phyloP scores from a whole-genome alignment of 2,113 vertebrate genomes.

The Stegostoma tigrinum region DNA sequence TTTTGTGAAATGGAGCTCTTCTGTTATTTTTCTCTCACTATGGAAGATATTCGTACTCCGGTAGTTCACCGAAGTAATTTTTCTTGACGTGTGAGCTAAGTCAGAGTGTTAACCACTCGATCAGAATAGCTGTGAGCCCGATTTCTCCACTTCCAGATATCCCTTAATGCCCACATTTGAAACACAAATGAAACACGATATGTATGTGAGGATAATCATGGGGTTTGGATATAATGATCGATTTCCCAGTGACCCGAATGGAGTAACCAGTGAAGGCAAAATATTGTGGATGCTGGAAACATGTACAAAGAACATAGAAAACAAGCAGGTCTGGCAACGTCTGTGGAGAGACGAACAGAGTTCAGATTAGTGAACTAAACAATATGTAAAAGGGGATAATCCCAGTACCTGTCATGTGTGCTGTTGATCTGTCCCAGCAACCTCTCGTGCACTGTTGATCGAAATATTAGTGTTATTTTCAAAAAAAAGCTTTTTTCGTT shows the following conservation, averaged over 20 bases:
- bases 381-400: not conserved
- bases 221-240: not conserved
- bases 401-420: not conserved
- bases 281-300: no score
- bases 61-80: not conserved
- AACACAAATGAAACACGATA: not conserved
- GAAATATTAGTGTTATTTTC: not conserved
- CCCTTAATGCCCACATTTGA: not conserved
- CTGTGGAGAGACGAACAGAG: no score
- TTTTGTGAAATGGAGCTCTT: not conserved
- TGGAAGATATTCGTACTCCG: not conserved
- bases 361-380: no score
- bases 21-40: not conserved
- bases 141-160: not conserved
- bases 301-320: no score
- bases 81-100: not conserved
- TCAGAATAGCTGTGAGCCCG: not conserved
- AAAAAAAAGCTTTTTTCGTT: not conserved
- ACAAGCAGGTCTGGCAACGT: no score
- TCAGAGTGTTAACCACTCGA: not conserved
- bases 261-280: not conserved
- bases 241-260: not conserved
- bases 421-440: not conserved
- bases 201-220: not conserved
- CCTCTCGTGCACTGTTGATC: not conserved